phyloP scores from a whole-genome alignment of 2,888 invertebrate genomes.

The Phorcus lineatus region DNA sequence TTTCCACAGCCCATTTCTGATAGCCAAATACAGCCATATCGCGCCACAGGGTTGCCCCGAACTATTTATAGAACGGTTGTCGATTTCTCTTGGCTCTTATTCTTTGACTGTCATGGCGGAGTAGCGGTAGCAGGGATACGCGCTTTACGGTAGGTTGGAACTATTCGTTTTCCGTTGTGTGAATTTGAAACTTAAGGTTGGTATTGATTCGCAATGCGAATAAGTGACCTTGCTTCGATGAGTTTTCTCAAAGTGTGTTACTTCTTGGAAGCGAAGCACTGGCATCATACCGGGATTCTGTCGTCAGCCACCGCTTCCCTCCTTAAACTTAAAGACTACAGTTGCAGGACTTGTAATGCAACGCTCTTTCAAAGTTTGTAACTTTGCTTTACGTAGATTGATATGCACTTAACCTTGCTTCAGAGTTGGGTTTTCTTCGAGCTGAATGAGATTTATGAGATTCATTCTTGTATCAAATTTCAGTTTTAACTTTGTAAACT shows the following conservation, averaged over 20 bases:
- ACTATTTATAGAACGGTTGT: not conserved
- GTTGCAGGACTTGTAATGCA: too few species aligned
- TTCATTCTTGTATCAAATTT: too few species aligned
- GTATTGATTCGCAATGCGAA: too few species aligned
- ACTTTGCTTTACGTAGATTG: too few species aligned
- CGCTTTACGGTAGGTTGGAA: not conserved
- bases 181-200: not conserved
- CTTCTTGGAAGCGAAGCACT: not conserved
- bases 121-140: not conserved
- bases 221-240: not conserved
- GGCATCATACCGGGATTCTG: not conserved
- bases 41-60: not conserved
- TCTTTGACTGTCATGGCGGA: slow-evolving; percentile 2
- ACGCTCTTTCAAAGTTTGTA: too few species aligned
- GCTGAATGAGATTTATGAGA: too few species aligned
- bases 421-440: too few species aligned
- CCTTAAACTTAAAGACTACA: too few species aligned
- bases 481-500: too few species aligned
- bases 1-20: not conserved
- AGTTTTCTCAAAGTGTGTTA: not conserved
- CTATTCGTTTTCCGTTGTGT: not conserved
- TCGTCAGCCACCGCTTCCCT: not conserved
- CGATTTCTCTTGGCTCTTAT: not conserved
- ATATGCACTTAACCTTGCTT: too few species aligned
- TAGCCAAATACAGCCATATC: slow-evolving; percentile 10